Base-by-base conservation (phyloP, 2,888 invertebrate genomes). In the Pherbina coryleti region DNA sequence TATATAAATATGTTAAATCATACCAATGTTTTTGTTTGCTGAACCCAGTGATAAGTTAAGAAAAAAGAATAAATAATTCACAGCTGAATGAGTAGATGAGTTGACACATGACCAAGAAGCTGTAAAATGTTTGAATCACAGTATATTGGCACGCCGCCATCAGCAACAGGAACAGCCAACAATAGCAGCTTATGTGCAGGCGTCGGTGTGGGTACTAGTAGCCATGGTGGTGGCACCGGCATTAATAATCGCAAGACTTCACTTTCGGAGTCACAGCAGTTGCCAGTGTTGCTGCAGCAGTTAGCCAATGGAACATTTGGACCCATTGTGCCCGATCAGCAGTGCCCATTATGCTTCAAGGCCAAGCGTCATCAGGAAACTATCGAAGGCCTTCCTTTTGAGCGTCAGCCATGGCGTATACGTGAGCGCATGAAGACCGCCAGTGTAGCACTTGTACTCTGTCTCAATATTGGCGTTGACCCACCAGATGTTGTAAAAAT, bases 381-480 rank as follows among this genome's bases (percentile, higher is more conserved):
- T 62, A 94, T 95, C 78, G 93, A 94, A 85, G 93, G 93, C 14
- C 91, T 92, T 71, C 91, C 91, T 83, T 92, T 92, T 83, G 91
- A 93, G 78, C 92, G 93, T 11, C 95, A 96, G 85, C 93, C 95
- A 81, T 98, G 98, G 98, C 92, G 98, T 84, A 96, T 98, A 91
- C 96, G 97, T 89, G 97, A 97, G 88, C 93, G 97, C 95, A 98
- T 99, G 96, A 99, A 99, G 91, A 99, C 99, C 1, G 98, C 99
- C 79, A 98, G 98, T 90, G 99, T 99, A 78, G 99, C 99, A 0
- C 91, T 99, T 80, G 98, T 99, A 37, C 91, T 99, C 64, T 99
- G 99, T 90, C 92, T 99, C 57, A 99, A 99, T 90, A 96, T 99
- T 76, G 99, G 99, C n/a, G 98, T 99, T 25, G 99, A 99, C 90